These are phyloP conservation scores for Acrobasis suavella DNA, from an alignment of 2,888 invertebrate species.

Conservation along the genomic window DNA sequence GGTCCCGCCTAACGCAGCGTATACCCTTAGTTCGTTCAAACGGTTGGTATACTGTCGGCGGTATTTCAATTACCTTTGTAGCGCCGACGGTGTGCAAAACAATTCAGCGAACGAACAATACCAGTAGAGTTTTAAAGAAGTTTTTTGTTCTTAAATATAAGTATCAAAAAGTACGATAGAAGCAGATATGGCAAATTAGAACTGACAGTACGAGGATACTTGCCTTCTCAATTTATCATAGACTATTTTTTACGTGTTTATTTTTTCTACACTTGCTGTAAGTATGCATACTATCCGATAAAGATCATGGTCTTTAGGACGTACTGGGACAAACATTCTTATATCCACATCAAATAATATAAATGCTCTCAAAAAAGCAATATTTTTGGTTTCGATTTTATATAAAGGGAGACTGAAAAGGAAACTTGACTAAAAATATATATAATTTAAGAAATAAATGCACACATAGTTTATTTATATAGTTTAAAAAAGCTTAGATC, in stretches of 20 bases:
- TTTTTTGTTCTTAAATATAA: no score
- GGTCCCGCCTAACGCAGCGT: no score
- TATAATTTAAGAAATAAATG: slow-evolving; percentile 6
- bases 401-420: slow-evolving; percentile 3
- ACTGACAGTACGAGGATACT: no score
- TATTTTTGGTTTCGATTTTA: background rate
- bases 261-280: background rate
- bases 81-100: no score
- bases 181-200: no score
- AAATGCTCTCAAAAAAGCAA: slow-evolving; percentile 11
- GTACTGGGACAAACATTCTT: background rate
- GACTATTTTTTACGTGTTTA: background rate
- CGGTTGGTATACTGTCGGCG: no score
- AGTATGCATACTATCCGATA: background rate
- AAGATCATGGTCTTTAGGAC: background rate
- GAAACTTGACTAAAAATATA: background rate
- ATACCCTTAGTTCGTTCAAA: no score
- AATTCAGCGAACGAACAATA: no score
- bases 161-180: no score
- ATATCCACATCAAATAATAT: background rate
- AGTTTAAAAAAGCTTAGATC: background rate
- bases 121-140: no score
- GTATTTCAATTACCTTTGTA: no score
- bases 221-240: background rate
- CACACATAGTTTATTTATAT: background rate